phyloP scores from a whole-genome alignment of 2,888 invertebrate species.

The Nemurella pictetii region DNA sequence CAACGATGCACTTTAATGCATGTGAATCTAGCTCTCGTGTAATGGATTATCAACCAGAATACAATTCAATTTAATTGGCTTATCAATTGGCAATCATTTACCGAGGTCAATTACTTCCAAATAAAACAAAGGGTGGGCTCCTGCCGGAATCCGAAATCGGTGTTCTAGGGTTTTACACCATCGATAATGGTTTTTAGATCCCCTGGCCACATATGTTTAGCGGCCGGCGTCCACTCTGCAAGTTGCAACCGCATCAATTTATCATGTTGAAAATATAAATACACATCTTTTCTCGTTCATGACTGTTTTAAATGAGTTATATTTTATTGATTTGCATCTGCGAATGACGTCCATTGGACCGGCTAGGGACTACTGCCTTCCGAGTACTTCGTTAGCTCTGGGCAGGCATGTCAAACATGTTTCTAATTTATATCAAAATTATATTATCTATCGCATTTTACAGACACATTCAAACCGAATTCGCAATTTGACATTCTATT shows the following conservation, averaged over 20 bases:
- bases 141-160: constrained; percentile 64
- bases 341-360: neutral
- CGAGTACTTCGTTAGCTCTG: neutral
- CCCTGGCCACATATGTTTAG: constrained; percentile 77
- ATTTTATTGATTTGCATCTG: neutral
- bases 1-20: constrained; percentile 44
- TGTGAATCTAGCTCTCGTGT: neutral
- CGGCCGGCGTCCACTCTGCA: constrained; percentile 49
- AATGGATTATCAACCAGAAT: neutral
- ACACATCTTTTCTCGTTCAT: neutral
- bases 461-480: neutral
- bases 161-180: constrained; percentile 63
- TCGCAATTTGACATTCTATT: constrained; percentile 41
- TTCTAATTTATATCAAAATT: neutral
- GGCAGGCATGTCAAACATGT: neutral
- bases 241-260: neutral
- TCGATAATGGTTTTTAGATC: constrained; percentile 71
- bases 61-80: neutral
- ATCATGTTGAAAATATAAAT: neutral
- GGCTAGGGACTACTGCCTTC: too few species aligned
- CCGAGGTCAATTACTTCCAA: constrained; percentile 49
- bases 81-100: neutral
- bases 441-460: neutral
- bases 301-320: neutral
- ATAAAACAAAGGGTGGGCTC: constrained; percentile 51